phyloP scores from a whole-genome alignment of 2,797 vertebrate genomes.

The Phalloptychus januarius region DNA sequence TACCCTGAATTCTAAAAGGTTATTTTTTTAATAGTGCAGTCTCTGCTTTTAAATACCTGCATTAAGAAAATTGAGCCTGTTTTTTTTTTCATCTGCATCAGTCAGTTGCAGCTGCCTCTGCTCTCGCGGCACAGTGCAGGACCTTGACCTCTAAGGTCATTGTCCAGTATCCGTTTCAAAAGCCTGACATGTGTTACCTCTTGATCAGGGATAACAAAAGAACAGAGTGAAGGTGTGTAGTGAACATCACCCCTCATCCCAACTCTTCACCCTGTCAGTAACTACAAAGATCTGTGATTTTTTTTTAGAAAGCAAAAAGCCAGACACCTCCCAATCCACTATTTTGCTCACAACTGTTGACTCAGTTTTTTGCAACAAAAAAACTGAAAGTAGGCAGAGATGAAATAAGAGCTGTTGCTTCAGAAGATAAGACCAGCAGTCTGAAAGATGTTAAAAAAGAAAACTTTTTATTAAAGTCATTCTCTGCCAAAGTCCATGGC shows the following conservation, averaged over 20 bases:
- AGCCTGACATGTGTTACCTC: constrained; percentile 85
- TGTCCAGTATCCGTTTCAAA: constrained; percentile 80
- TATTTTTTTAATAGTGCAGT: not conserved
- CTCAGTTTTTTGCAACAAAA: not conserved
- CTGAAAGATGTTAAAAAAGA: not conserved
- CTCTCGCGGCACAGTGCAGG: constrained; percentile 50
- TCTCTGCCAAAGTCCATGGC: not conserved
- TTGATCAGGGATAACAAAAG: constrained; percentile 68
- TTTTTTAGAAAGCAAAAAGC: constrained; percentile 33
- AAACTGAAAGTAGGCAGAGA: not conserved
- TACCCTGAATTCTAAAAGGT: not conserved
- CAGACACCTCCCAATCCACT: constrained; percentile 8
- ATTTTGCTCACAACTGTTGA: constrained; percentile 4
- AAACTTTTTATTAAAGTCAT: not conserved
- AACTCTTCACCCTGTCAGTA: constrained; percentile 2
- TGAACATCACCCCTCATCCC: constrained; percentile 9
- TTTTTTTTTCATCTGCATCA: not conserved
- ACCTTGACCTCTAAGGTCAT: constrained; percentile 82
- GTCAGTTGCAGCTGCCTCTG: not conserved
- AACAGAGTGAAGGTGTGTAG: constrained; percentile 11
- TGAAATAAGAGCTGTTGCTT: not conserved
- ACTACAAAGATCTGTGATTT: constrained; percentile 36
- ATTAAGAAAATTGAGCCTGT: not conserved
- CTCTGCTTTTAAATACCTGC: not conserved
- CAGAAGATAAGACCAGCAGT: not conserved